Base-by-base conservation (phyloP, 2,888 invertebrate genomes). In the Tipula lateralis region DNA sequence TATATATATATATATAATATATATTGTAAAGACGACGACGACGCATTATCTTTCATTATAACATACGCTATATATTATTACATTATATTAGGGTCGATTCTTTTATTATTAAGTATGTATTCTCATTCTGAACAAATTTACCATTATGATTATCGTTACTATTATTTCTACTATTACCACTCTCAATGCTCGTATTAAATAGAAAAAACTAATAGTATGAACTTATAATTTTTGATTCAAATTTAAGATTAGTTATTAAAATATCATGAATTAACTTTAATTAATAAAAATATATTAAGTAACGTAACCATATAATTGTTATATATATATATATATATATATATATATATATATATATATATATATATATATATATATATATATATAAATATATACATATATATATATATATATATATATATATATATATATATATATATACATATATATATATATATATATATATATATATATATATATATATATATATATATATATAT, bases 211-310 rank as follows among this genome's bases (percentile, higher is more conserved):
- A 24, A 66, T 24, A 24, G 24, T 66, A 24, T 24, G 66, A 66
- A 66, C 66, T 66, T 83, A 83, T 83, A 83, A 83, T 83, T 83
- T 36, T 34, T 83, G 83, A 83, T 83, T 83, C 16, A 83, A 83
- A 83, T 83, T 83, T 19, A 30, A 83, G 83, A 83, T 83, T 83
- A 83, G 83, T 83, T 83, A 83, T 83, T 32, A 83, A 83, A 83
- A 34, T 34, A 30, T 83, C 83, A 34, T 83, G 83, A 83, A 83
- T 83, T 83, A 83, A 83, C 30, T 34, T 34, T 83, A 83, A 83
- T 83, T 83, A 34, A 83, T 83, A 34, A 34, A 66, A 66, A 66
- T 66, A 66, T 44, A 44, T 36, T 9, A 44, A 44, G 44, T 44
- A 44, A 44, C 44, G 44, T 44, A 66, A 24, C 66, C 66, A 66